Conservation (phyloP, 2,797 vertebrate genomes). For the Thamnophis elegans region DNA sequence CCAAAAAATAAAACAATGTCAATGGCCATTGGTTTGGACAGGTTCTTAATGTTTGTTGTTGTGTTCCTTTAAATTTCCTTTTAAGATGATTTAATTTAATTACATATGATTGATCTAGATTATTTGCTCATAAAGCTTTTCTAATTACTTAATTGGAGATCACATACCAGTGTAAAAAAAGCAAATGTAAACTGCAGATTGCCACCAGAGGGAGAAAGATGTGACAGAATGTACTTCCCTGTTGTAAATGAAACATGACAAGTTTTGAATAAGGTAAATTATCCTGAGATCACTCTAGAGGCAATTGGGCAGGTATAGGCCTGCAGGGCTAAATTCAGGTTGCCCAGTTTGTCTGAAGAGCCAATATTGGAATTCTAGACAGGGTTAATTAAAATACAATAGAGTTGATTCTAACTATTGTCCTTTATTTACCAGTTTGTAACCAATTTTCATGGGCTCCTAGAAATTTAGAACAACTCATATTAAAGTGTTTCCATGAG, state of each 20-base stretch:
- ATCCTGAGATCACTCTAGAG: background rate
- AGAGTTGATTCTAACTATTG: background rate
- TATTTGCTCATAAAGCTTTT: background rate
- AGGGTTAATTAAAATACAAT: background rate
- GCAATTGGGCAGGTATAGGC: background rate
- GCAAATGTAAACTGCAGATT: background rate
- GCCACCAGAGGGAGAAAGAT: constrained; percentile 28
- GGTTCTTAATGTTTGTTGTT: background rate
- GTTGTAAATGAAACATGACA: background rate
- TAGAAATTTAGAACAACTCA: background rate
- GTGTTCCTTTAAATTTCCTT: no score
- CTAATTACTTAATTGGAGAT: background rate
- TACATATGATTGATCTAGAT: background rate
- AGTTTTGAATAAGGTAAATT: background rate
- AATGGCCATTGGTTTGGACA: background rate
- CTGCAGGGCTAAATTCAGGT: no score
- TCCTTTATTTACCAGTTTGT: background rate
- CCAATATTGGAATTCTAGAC: background rate
- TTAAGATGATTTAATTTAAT: background rate
- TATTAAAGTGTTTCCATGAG: background rate
- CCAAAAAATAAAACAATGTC: background rate
- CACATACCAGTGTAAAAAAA: background rate
- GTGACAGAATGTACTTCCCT: background rate
- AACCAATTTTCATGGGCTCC: background rate
- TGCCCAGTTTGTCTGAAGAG: background rate